phyloP scores from a whole-genome alignment of 2,888 invertebrate genomes.

The Clistopyga incitator region DNA sequence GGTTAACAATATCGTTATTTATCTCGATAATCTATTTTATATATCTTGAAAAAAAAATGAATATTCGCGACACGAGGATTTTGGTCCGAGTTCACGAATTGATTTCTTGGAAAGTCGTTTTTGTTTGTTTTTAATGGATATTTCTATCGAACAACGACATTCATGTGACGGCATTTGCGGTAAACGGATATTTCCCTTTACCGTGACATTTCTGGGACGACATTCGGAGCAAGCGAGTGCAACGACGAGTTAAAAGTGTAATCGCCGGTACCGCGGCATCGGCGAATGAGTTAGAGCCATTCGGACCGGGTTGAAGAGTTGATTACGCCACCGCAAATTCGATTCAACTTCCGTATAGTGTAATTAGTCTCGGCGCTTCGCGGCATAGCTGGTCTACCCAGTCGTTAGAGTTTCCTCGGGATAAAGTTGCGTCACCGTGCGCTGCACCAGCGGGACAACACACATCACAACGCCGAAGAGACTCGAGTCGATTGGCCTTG shows the following conservation, averaged over 20 bases:
- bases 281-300: constrained; percentile 41
- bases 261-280: constrained; percentile 26
- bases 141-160: too few relatives aligned
- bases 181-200: background rate
- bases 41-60: background rate
- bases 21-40: background rate
- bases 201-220: constrained; percentile 1
- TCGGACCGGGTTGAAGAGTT: constrained; percentile 13
- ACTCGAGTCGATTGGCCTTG: constrained; percentile 39
- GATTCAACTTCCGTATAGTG: constrained; percentile 61
- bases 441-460: background rate
- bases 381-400: constrained; percentile 22
- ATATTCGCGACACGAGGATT: background rate
- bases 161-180: too few relatives aligned
- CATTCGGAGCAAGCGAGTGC: background rate
- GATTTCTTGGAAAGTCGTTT: background rate
- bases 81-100: background rate
- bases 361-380: constrained; percentile 59
- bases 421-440: constrained; percentile 27
- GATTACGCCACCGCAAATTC: constrained; percentile 53
- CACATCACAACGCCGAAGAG: constrained; percentile 12
- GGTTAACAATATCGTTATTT: background rate
- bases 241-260: background rate
- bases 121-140: background rate
- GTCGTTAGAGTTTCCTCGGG: constrained; percentile 65